These are phyloP conservation scores for Panthera leo DNA, from an alignment of 2,113 vertebrate species.

Conservation along the genomic window DNA sequence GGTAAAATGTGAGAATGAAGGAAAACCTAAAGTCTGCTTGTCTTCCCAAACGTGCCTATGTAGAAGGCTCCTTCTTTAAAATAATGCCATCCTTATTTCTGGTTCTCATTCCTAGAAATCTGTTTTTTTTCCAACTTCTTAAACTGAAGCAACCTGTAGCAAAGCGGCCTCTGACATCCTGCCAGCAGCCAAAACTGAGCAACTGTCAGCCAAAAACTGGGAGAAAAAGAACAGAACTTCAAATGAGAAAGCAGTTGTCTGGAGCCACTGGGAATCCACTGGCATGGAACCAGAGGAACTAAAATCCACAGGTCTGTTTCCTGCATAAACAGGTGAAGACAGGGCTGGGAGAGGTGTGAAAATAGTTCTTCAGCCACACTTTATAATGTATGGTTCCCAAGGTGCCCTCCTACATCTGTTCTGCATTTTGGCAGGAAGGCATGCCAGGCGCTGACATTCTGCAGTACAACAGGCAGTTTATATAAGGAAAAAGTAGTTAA, in stretches of 20 bases:
- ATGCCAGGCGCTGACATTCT: conserved; percentile 16
- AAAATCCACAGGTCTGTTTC: conserved; percentile 72
- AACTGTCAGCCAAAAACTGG: conserved; percentile 60
- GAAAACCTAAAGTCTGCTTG: neutral
- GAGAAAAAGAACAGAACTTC: conserved; percentile 56
- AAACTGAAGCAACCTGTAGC: conserved; percentile 49
- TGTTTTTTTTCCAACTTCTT: neutral
- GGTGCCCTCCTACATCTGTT: conserved; percentile 75
- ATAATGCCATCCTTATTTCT: neutral
- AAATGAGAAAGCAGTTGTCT: conserved; percentile 74
- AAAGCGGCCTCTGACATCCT: conserved; percentile 18
- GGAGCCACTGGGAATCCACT: conserved; percentile 59
- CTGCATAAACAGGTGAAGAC: conserved; percentile 76
- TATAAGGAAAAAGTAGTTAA: neutral
- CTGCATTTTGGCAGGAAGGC: conserved; percentile 63
- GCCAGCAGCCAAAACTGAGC: conserved; percentile 37
- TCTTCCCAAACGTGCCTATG: neutral
- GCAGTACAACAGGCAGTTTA: conserved; percentile 1
- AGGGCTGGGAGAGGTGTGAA: conserved; percentile 62
- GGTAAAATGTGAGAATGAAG: neutral
- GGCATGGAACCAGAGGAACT: conserved; percentile 59
- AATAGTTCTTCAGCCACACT: conserved; percentile 65
- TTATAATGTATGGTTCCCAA: conserved; percentile 60
- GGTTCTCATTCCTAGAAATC: neutral
- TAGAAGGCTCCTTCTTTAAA: neutral